These are phyloP conservation scores for Ylistrum balloti DNA, from an alignment of 1,140 invertebrate species.

Conservation along the genomic window DNA sequence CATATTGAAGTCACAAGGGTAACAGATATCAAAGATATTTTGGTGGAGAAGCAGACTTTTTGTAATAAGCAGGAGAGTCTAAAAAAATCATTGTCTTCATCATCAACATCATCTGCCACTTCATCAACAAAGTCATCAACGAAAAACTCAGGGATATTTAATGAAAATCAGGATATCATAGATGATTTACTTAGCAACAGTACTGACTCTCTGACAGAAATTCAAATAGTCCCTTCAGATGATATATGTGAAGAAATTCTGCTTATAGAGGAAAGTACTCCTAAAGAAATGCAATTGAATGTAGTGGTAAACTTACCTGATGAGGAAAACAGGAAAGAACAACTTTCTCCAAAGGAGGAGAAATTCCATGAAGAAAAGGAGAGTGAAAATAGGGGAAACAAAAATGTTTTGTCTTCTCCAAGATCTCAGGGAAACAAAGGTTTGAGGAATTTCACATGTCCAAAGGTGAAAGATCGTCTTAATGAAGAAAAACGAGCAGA, in stretches of 20 bases:
- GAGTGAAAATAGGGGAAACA: slow-evolving; percentile 11
- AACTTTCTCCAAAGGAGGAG: slow-evolving; percentile 50
- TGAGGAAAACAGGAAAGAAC: slow-evolving; percentile 54
- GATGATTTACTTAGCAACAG: not conserved
- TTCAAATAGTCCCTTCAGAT: slow-evolving; percentile 7
- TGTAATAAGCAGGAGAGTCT: not conserved
- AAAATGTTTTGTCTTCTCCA: not conserved
- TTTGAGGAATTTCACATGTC: slow-evolving; percentile 44
- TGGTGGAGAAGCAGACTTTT: not conserved
- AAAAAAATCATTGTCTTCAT: not conserved
- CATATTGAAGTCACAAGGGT: slow-evolving; percentile 32
- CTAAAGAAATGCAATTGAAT: slow-evolving; percentile 49
- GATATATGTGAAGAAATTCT: slow-evolving; percentile 16
- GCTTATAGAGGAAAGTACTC: not conserved
- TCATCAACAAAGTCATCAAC: not conserved
- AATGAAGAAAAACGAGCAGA: slow-evolving; percentile 55
- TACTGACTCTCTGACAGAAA: not conserved
- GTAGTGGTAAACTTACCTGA: slow-evolving; percentile 47
- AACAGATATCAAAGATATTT: not conserved
- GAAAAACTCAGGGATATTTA: slow-evolving; percentile 15
- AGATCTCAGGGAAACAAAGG: not conserved
- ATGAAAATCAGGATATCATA: slow-evolving; percentile 1
- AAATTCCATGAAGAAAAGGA: not conserved
- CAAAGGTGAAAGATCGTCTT: slow-evolving; percentile 50
- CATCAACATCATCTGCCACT: not conserved